Conservation (phyloP, 2,113 vertebrate species). For the Epinephelus moara region DNA sequence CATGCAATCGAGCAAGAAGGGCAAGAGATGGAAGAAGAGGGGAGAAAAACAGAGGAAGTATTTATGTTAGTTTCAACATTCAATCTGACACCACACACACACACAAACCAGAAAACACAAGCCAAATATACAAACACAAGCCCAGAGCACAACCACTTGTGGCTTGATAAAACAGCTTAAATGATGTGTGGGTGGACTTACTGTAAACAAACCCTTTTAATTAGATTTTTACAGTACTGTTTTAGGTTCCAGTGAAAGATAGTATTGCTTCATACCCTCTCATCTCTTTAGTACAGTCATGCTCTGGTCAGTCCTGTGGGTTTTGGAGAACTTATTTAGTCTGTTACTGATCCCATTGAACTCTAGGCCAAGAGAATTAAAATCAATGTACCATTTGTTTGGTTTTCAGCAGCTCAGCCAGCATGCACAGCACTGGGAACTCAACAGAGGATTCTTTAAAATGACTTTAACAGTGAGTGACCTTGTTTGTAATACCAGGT, state of each 20-base stretch:
- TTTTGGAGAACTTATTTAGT: constrained; percentile 64
- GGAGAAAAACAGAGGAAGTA: constrained; percentile 15
- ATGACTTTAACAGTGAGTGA: constrained; percentile 55
- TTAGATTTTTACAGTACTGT: constrained; percentile 67
- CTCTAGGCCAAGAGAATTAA: constrained; percentile 60
- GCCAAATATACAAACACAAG: constrained; percentile 57
- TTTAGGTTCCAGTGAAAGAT: constrained; percentile 60
- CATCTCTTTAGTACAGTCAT: constrained; percentile 72
- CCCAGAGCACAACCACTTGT: constrained; percentile 63
- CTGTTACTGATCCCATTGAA: constrained; percentile 67
- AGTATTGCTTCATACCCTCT: constrained; percentile 64
- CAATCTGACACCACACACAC: constrained; percentile 52
- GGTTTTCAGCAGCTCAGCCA: constrained; percentile 41
- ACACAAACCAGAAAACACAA: constrained; percentile 48
- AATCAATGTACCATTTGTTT: constrained; percentile 63
- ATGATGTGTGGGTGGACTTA: constrained; percentile 66
- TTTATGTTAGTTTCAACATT: constrained; percentile 58
- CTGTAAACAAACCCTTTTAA: constrained; percentile 75
- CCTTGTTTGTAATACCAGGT: constrained; percentile 51
- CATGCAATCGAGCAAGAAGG: constrained; percentile 12
- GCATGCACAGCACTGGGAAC: constrained; percentile 30
- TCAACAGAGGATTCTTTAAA: constrained; percentile 49
- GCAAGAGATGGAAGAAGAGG: constrained; percentile 10
- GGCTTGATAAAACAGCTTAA: constrained; percentile 69
- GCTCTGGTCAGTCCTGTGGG: constrained; percentile 64